phyloP scores from a whole-genome alignment of 1,140 invertebrate genomes.

The Lethocerus indicus region DNA sequence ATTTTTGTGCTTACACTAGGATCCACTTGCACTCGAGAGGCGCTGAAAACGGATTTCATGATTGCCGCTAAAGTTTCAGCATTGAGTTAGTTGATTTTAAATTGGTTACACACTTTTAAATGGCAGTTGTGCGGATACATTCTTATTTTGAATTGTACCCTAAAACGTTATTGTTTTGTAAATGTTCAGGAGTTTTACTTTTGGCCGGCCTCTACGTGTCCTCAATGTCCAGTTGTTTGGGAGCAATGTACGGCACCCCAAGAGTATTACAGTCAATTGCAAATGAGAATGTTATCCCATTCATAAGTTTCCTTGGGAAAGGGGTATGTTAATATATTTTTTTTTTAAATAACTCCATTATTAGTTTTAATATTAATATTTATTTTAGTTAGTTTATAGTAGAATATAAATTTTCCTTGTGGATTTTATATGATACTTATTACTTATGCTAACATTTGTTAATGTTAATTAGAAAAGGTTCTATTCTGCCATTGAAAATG shows the following conservation, averaged over 20 bases:
- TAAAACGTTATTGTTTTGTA: background rate
- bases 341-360: no score
- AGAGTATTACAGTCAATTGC: constrained; percentile 88
- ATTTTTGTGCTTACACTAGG: constrained; percentile 80
- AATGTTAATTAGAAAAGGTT: no score
- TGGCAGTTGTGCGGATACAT: background rate
- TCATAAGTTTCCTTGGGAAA: constrained; percentile 65
- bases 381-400: no score
- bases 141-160: background rate
- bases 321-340: no score
- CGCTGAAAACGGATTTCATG: constrained; percentile 67
- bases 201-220: constrained; percentile 86
- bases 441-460: no score
- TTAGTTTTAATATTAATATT: no score
- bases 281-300: constrained; percentile 86
- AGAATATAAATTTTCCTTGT: no score
- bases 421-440: no score
- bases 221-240: constrained; percentile 85
- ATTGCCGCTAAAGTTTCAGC: constrained; percentile 79
- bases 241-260: constrained; percentile 88
- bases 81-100: constrained; percentile 28
- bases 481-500: no score
- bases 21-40: constrained; percentile 58
- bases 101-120: background rate
- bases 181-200: constrained; percentile 44